phyloP scores from a whole-genome alignment of 2,888 invertebrate species.

The Calameuta idolon region DNA sequence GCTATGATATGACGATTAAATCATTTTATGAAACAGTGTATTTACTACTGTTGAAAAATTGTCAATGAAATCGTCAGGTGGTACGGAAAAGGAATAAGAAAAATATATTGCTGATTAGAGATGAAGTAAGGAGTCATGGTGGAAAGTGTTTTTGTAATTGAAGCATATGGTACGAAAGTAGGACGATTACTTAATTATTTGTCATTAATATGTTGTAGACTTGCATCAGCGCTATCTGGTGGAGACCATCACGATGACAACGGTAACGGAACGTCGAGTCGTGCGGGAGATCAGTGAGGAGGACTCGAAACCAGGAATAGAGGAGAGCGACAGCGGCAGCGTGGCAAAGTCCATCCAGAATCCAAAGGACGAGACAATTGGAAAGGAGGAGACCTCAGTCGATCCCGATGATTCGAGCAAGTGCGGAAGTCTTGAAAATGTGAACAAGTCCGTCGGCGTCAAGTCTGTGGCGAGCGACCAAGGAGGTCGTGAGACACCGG shows the following conservation, averaged over 20 bases:
- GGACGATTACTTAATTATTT: neutral
- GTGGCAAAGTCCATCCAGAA: conserved; percentile 1
- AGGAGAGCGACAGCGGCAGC: conserved; percentile 36
- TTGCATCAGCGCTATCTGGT: conserved; percentile 71
- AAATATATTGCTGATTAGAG: neutral
- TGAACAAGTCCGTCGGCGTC: conserved; percentile 17
- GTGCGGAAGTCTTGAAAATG: conserved; percentile 21
- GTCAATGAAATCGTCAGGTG: neutral
- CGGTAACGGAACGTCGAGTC: conserved; percentile 75
- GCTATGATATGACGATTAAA: too few relatives aligned
- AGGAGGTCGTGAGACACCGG: conserved; percentile 44
- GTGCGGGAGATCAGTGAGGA: conserved; percentile 69
- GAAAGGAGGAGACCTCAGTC: conserved; percentile 34
- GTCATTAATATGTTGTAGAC: conserved; percentile 39
- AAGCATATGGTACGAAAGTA: neutral
- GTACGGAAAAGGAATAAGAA: neutral
- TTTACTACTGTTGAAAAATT: neutral
- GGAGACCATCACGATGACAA: conserved; percentile 78
- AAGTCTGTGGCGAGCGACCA: conserved; percentile 16
- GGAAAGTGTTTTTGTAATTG: neutral
- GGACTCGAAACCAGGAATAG: conserved; percentile 32
- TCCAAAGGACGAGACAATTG: conserved; percentile 24
- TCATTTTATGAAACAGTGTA: neutral
- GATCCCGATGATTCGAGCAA: conserved; percentile 36
- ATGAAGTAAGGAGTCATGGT: neutral